phyloP scores from a whole-genome alignment of 1,140 invertebrate species.

The Octopus bimaculoides region DNA sequence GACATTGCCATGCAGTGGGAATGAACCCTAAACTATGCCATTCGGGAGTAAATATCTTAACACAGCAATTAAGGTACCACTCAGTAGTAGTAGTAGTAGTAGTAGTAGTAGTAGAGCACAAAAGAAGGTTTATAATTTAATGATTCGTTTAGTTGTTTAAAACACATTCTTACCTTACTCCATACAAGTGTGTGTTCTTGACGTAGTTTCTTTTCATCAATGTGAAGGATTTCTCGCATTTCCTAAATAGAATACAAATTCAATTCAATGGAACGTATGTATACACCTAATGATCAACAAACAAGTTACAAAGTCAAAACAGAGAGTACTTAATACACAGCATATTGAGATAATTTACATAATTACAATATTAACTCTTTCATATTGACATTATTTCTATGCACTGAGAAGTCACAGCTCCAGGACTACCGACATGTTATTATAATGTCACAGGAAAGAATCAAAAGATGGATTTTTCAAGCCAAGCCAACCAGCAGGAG shows the following conservation, averaged over 20 bases:
- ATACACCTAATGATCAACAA: too few species aligned
- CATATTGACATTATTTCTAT: too few species aligned
- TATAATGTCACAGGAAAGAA: too few species aligned
- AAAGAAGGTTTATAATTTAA: not conserved
- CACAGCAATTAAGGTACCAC: not conserved
- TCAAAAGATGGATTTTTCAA: too few species aligned
- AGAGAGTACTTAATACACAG: too few species aligned
- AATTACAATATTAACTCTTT: too few species aligned
- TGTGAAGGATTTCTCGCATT: slow-evolving; percentile 59
- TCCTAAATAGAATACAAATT: slow-evolving; percentile 50
- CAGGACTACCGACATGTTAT: too few species aligned
- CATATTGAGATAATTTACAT: too few species aligned
- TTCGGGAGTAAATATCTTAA: not conserved
- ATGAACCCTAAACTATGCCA: not conserved
- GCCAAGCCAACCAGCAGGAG: too few species aligned
- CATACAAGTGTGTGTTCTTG: slow-evolving; percentile 66
- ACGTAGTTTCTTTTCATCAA: slow-evolving; percentile 45
- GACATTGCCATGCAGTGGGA: not conserved
- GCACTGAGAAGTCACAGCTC: too few species aligned
- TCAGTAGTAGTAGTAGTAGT: not conserved
- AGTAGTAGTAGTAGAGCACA: not conserved
- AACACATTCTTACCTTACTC: slow-evolving; percentile 60
- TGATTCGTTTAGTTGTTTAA: not conserved
- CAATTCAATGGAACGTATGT: too few species aligned
- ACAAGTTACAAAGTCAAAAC: too few species aligned